Evolutionary conservation across 2,797 vertebrate genomes (phyloP).

Genomic region (Molossus alvarezi): DNA sequence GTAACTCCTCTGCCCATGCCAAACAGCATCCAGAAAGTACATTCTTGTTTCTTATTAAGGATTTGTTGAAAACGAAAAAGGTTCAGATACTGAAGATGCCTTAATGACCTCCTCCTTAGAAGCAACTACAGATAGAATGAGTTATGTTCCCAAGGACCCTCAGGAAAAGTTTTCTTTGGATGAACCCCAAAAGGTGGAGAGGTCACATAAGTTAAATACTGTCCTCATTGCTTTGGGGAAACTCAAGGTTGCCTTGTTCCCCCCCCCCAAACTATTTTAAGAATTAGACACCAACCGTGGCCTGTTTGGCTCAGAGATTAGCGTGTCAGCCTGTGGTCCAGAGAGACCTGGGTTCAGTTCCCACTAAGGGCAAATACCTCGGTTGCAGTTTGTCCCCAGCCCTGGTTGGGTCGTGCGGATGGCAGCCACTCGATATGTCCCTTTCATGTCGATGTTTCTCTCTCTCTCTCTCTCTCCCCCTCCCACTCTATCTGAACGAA

Average conservation of each 20-base stretch:
- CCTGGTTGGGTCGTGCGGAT: too few species aligned
- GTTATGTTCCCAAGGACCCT: constrained; percentile 1
- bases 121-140: constrained; percentile 6
- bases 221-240: background rate
- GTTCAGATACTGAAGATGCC: background rate
- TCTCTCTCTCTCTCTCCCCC: too few species aligned
- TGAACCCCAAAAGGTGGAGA: constrained; percentile 17
- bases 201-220: background rate
- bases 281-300: background rate
- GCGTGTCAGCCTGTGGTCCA: too few species aligned
- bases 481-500: too few species aligned
- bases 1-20: background rate
- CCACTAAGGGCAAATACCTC: too few species aligned
- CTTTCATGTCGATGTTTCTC: too few species aligned
- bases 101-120: constrained; percentile 10
- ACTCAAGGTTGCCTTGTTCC: background rate
- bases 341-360: too few species aligned
- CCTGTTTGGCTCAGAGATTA: too few species aligned
- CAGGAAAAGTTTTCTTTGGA: constrained; percentile 27
- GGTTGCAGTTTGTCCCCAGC: too few species aligned
- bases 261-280: background rate
- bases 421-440: too few species aligned
- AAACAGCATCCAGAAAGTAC: background rate
- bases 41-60: background rate
- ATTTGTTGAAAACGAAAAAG: constrained; percentile 26